phyloP scores from a whole-genome alignment of 2,888 invertebrate species.

The Torymus auratus region DNA sequence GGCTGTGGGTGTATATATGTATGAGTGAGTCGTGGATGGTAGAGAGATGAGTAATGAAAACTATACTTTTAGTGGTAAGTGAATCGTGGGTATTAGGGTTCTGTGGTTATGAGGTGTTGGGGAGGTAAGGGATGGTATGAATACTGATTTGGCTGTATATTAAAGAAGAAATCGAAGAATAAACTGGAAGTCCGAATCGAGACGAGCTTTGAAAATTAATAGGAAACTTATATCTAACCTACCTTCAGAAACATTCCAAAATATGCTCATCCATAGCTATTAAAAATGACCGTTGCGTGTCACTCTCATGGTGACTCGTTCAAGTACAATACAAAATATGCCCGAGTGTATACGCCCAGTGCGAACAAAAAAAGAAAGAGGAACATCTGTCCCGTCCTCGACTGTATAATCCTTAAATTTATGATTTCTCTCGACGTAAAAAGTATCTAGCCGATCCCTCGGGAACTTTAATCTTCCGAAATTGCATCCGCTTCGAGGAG shows the following conservation, averaged over 20 bases:
- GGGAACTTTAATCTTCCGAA: conserved; percentile 31
- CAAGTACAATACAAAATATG: conserved; percentile 21
- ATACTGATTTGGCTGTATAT: no score
- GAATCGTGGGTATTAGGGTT: no score
- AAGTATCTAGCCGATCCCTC: not conserved
- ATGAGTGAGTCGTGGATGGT: no score
- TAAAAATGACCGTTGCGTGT: conserved; percentile 24
- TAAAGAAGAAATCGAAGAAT: no score
- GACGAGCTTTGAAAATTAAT: no score
- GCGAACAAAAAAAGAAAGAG: conserved; percentile 19
- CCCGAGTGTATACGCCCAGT: conserved; percentile 27
- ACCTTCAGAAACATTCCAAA: not conserved
- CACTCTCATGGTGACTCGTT: conserved; percentile 20
- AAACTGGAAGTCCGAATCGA: no score
- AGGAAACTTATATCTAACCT: no score
- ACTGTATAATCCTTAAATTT: conserved; percentile 49
- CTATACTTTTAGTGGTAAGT: no score
- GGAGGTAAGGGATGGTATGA: no score
- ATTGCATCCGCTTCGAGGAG: conserved; percentile 37
- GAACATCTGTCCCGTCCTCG: conserved; percentile 30
- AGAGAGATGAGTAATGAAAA: no score
- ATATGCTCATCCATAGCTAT: not conserved
- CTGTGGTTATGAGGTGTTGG: no score
- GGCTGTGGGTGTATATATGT: no score
- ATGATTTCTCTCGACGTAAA: conserved; percentile 33